A percentile compares a stretch with the other conserved stretches of the same genome.
Evolutionary conservation across 2,888 invertebrate species (phyloP).

Genomic region (Allolobophora icterica): DNA sequence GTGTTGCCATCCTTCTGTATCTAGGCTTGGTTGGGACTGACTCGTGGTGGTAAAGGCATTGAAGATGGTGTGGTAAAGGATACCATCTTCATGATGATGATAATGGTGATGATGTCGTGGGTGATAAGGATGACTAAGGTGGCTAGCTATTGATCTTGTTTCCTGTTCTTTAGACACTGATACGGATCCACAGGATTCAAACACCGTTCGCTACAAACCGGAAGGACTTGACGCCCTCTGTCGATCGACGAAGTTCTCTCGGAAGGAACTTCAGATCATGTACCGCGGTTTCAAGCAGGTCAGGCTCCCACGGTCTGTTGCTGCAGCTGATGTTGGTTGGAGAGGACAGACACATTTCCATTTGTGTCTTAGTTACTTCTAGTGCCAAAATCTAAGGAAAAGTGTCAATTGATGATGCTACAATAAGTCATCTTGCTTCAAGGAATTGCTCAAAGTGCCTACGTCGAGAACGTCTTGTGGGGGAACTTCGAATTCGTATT

Average conservation of each 20-base stretch:
- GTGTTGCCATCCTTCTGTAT: too few species aligned
- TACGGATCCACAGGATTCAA: not conserved
- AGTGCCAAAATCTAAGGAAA: too few species aligned
- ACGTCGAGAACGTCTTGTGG: not conserved
- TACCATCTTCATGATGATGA: too few species aligned
- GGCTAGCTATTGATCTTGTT: not conserved
- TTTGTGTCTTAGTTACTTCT: not conserved
- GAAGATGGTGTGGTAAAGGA: too few species aligned
- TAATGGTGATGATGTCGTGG: not conserved
- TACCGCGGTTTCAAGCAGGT: slow-evolving; percentile 94
- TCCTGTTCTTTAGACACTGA: not conserved
- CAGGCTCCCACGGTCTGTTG: not conserved
- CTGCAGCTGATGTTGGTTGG: not conserved
- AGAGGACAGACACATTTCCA: not conserved
- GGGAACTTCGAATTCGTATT: not conserved
- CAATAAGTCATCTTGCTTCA: not conserved
- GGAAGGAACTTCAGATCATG: slow-evolving; percentile 85
- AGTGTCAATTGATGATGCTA: not conserved
- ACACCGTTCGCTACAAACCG: slow-evolving; percentile 78
- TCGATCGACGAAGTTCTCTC: slow-evolving; percentile 84
- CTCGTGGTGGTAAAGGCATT: not conserved
- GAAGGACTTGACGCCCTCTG: slow-evolving; percentile 90
- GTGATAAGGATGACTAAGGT: not conserved
- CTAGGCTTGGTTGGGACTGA: too few species aligned
- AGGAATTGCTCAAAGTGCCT: not conserved